Percentiles rank a stretch among this genome's conserved stretches.
Evolutionary conservation across 2,888 invertebrate species (phyloP).

Genomic region (Diadegma fenestrale): DNA sequence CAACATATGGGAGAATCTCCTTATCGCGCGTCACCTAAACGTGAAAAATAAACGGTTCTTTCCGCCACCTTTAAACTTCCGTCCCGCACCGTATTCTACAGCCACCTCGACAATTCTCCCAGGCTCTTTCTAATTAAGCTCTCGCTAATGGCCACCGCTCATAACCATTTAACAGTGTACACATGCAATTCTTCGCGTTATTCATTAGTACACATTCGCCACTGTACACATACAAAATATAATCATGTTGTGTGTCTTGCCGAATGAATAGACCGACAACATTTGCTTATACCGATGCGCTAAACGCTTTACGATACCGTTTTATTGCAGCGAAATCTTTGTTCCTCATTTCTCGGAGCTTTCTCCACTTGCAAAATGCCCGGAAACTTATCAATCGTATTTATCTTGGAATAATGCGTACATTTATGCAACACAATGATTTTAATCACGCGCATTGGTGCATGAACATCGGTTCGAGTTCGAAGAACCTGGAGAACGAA

Average conservation of each 20-base stretch:
- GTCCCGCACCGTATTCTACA: conserved; percentile 12
- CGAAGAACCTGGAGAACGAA: neutral
- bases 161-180: conserved; percentile 57
- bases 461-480: neutral
- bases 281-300: conserved; percentile 37
- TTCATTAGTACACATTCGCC: neutral
- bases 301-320: conserved; percentile 46
- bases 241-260: neutral
- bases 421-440: neutral
- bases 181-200: conserved; percentile 33
- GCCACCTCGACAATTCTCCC: conserved; percentile 46
- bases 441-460: neutral
- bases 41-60: conserved; percentile 54
- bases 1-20: conserved; percentile 45
- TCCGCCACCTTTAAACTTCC: neutral
- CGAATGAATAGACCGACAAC: neutral
- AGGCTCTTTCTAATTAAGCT: conserved; percentile 56
- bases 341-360: neutral
- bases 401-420: neutral
- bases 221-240: conserved; percentile 1
- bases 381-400: neutral
- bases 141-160: conserved; percentile 59
- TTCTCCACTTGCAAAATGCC: neutral
- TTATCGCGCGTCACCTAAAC: conserved; percentile 53
- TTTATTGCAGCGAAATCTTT: conserved; percentile 15